Evolutionary conservation across 2,797 vertebrate genomes (phyloP).

Genomic region (Lagocephalus sceleratus): DNA sequence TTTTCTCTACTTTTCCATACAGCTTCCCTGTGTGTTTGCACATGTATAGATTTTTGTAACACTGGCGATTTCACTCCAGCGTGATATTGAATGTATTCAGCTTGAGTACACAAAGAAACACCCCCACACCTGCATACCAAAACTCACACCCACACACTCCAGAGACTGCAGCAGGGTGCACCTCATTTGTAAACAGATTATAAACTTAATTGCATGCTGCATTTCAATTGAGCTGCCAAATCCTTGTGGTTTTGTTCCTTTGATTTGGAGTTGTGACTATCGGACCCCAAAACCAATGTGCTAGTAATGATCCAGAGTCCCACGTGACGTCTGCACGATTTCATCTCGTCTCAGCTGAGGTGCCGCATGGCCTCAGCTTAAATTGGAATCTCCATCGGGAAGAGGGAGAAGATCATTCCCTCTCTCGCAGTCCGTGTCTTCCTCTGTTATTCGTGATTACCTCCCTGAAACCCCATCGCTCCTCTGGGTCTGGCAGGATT

Average conservation of each 20-base stretch:
- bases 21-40: background rate
- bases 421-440: constrained; percentile 33
- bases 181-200: constrained; percentile 76
- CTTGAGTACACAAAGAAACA: constrained; percentile 8
- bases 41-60: constrained; percentile 1
- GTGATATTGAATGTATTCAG: constrained; percentile 13
- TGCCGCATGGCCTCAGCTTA: constrained; percentile 23
- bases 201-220: constrained; percentile 71
- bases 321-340: constrained; percentile 36
- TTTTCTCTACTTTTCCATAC: constrained; percentile 2
- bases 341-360: constrained; percentile 50
- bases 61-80: constrained; percentile 6
- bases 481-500: constrained; percentile 24
- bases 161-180: constrained; percentile 52
- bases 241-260: constrained; percentile 61
- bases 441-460: constrained; percentile 46
- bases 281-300: constrained; percentile 49
- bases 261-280: constrained; percentile 44
- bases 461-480: constrained; percentile 18
- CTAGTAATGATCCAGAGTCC: constrained; percentile 60
- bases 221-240: constrained; percentile 51
- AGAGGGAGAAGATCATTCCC: constrained; percentile 45
- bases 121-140: constrained; percentile 44
- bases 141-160: constrained; percentile 32
- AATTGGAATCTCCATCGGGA: constrained; percentile 38